Base-by-base conservation (phyloP, 2,888 invertebrate genomes). In the Miltochrista miniata region DNA sequence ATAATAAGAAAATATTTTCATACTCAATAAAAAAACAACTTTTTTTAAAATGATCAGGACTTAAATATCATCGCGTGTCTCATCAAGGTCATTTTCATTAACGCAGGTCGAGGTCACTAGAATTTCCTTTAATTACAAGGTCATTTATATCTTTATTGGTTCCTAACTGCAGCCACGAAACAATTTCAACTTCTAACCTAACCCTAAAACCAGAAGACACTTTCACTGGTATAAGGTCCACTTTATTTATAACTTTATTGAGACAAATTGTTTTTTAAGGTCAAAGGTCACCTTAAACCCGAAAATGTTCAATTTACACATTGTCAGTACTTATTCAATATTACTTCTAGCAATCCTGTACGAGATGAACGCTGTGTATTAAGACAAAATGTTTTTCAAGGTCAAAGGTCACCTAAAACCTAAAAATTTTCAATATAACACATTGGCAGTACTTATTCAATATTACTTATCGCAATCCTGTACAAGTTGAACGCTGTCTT, bases 401-500 rank as follows among this genome's bases (percentile, higher is more conserved):
- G 31, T 10, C 40, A 57, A 64, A 54, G 54, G 54, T 52, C 64
- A 54, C 15, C n/a, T 24, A 39, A 41, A 36, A 2, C 11, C 39
- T 1, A 7, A 12, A 35, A 13, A 7, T 36, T 30, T 43, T n/a
- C 18, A 18, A 14, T n/a, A n/a, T n/a, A n/a, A 45, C 15, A 15
- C 40, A 52, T 55, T 36, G 43, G 46, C 55, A 44, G n/a, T n/a
- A n/a, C n/a, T 35, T 38, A 24, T 38, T 33, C 15, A 13, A 41
- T 13, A 46, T 77, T 83, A 85, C 76, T 90, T 87, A 61, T 90
- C 89, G 61, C 79, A 82, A 59, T 87, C 81, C 13, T 76, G 86
- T 10, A 90, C 90, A 7, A 90, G 70, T 18, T 85, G 85, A n/a
- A 82, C 80, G 72, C 82, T 87, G 68, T 90, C 90, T 0, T 88